Percentiles rank a stretch among this genome's conserved stretches.
These are phyloP conservation scores for Lophotis ruficrista DNA, from an alignment of 2,113 vertebrate genomes.

Conservation along the genomic window DNA sequence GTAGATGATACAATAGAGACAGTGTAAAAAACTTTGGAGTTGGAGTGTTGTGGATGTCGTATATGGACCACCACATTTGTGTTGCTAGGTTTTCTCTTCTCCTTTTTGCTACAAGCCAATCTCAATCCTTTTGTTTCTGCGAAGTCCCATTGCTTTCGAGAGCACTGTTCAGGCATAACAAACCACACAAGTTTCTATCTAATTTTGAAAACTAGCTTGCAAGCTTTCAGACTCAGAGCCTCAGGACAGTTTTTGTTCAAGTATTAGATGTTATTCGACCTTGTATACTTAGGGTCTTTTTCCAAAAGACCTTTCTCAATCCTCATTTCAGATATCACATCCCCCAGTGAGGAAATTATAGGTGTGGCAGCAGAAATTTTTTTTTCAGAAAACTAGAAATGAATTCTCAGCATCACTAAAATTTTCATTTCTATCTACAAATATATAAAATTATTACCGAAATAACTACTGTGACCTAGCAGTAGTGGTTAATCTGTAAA, in stretches of 20 bases:
- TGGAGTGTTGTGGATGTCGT: not conserved
- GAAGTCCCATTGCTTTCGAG: not conserved
- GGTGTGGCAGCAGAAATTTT: not conserved
- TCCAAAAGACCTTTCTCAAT: not conserved
- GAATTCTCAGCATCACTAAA: not conserved
- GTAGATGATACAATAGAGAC: not conserved
- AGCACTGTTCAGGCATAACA: not conserved
- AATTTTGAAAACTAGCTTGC: not conserved
- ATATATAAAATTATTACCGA: not conserved
- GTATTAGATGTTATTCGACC: not conserved
- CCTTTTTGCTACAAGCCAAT: not conserved
- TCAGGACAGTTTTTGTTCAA: not conserved
- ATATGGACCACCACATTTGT: not conserved
- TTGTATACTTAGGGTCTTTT: not conserved
- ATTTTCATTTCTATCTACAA: not conserved
- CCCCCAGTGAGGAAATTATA: not conserved
- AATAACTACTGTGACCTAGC: not conserved
- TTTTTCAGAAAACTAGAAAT: not conserved
- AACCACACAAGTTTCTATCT: not conserved
- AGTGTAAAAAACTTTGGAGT: not conserved
- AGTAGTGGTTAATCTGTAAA: slow-evolving; percentile 33
- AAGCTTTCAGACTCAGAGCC: not conserved
- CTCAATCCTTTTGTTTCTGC: not conserved
- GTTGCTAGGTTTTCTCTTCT: not conserved
- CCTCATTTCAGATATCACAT: not conserved